These are phyloP conservation scores for Avahi laniger DNA, from an alignment of 2,797 vertebrate genomes.

Conservation along the genomic window DNA sequence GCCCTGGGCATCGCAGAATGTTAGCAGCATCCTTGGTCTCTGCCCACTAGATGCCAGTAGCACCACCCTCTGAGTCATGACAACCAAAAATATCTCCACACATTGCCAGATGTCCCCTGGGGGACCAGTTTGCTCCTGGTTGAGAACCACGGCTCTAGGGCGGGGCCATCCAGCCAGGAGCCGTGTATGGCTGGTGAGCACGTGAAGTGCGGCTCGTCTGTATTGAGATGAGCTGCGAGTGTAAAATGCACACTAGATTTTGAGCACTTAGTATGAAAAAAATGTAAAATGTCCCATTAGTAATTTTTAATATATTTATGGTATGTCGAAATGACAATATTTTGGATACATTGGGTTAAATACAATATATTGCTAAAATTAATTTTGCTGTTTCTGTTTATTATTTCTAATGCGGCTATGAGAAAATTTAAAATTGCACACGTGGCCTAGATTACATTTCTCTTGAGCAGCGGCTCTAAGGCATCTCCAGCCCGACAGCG, in stretches of 20 bases:
- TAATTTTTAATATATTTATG: background rate
- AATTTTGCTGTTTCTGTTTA: background rate
- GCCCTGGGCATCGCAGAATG: background rate
- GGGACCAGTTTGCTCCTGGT: background rate
- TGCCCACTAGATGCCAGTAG: background rate
- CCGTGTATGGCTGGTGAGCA: accelerated
- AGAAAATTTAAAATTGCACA: background rate
- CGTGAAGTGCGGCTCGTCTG: background rate
- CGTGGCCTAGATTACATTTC: background rate
- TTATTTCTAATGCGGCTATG: background rate
- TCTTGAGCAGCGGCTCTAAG: background rate
- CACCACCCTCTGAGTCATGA: background rate
- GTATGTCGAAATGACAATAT: background rate
- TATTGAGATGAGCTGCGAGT: too few relatives aligned
- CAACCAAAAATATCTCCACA: background rate
- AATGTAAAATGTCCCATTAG: background rate
- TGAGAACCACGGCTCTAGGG: background rate
- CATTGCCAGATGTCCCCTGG: background rate
- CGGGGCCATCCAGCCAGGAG: accelerated
- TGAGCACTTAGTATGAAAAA: background rate
- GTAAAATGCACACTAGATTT: background rate
- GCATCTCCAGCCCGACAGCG: accelerated
- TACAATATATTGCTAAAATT: background rate
- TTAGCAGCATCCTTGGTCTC: background rate
- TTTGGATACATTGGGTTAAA: background rate